phyloP scores from a whole-genome alignment of 2,113 vertebrate species.

The Podarcis cretensis region DNA sequence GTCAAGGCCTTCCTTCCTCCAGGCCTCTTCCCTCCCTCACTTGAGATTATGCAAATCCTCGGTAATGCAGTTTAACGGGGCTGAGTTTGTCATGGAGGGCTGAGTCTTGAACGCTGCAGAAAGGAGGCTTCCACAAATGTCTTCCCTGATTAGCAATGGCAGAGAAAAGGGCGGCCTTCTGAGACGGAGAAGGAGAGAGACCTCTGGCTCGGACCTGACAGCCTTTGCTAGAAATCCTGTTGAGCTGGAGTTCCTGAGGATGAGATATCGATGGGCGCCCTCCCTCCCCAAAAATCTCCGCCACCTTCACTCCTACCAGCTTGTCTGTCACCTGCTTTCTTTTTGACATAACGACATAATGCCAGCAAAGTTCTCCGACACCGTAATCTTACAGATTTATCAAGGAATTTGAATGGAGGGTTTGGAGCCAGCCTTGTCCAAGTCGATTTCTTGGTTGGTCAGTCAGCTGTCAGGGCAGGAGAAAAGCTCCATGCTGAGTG shows the following conservation, averaged over 20 bases:
- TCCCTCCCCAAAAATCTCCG: not conserved
- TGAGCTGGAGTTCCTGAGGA: not conserved
- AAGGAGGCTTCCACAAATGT: conserved; percentile 40
- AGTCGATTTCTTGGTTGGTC: conserved; percentile 31
- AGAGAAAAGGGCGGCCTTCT: not conserved
- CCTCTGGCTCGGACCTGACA: not conserved
- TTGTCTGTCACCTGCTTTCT: conserved; percentile 35
- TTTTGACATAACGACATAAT: conserved; percentile 35
- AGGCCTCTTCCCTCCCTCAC: conserved; percentile 34
- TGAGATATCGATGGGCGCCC: no score
- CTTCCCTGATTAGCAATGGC: conserved; percentile 34
- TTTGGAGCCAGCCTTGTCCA: not conserved
- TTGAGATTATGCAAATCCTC: conserved; percentile 69
- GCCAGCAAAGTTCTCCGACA: conserved; percentile 41
- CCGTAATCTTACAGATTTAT: conserved; percentile 19
- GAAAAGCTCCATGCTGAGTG: not conserved
- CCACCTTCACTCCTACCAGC: not conserved
- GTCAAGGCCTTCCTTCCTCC: conserved; percentile 34
- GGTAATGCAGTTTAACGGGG: conserved; percentile 48
- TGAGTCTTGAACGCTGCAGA: not conserved
- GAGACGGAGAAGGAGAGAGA: not conserved
- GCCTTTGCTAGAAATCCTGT: no score
- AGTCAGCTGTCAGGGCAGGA: not conserved
- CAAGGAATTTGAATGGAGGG: conserved; percentile 36
- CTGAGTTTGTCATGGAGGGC: conserved; percentile 33